Evolutionary conservation across 2,888 invertebrate genomes (phyloP).

Genomic region (Phytoseiulus persimilis): DNA sequence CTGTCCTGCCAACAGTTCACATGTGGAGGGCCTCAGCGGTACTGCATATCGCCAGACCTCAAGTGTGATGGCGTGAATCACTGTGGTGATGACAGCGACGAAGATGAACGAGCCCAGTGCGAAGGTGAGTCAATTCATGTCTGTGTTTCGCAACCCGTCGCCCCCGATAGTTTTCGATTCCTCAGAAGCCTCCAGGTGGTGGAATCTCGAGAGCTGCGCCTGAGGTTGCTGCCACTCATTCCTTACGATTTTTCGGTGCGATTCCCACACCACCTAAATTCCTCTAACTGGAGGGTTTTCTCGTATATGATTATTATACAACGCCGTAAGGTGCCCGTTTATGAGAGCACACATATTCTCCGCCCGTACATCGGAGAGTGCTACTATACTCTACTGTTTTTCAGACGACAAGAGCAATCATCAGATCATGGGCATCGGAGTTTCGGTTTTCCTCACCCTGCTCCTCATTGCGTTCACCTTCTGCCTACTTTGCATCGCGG

Average conservation of each 20-base stretch:
- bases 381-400: no score
- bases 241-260: no score
- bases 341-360: no score
- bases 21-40: constrained; percentile 56
- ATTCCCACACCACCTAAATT: no score
- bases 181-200: no score
- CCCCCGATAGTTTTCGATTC: no score
- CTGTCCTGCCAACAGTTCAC: constrained; percentile 23
- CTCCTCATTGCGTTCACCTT: constrained; percentile 64
- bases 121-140: constrained; percentile 61
- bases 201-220: no score
- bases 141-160: neutral
- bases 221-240: no score
- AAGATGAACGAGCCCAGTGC: constrained; percentile 72
- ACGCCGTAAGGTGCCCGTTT: no score
- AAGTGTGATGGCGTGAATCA: constrained; percentile 87
- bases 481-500: constrained; percentile 62
- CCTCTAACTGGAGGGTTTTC: no score
- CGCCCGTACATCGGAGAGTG: no score
- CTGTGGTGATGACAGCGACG: constrained; percentile 86
- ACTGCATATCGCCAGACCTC: constrained; percentile 83
- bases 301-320: no score
- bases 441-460: constrained; percentile 67
- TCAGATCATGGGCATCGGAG: constrained; percentile 63
- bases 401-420: constrained; percentile 44